Evolutionary conservation across 2,797 vertebrate genomes (phyloP).

Genomic region (Cheracebus regulus): DNA sequence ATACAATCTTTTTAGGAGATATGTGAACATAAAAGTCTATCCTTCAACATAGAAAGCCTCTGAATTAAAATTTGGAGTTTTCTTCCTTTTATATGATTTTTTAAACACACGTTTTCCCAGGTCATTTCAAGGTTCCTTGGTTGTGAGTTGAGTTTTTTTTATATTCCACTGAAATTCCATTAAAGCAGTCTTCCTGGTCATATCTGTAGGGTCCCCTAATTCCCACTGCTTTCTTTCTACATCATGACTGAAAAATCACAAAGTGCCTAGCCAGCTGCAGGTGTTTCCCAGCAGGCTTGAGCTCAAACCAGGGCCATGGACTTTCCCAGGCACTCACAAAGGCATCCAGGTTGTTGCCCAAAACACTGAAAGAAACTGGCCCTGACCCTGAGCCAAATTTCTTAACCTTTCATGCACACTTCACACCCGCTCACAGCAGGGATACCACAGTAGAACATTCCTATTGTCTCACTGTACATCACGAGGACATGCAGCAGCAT

Average conservation of each 20-base stretch:
- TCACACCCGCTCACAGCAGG: background rate
- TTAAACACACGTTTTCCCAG: background rate
- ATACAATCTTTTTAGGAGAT: background rate
- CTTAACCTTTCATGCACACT: background rate
- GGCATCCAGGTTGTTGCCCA: too few relatives aligned
- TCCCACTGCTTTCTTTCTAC: background rate
- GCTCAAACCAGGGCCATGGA: background rate
- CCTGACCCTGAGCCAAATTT: background rate
- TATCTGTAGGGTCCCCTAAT: background rate
- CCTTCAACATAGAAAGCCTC: background rate
- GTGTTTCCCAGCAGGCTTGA: background rate
- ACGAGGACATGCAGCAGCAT: background rate
- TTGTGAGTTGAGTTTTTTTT: constrained; percentile 10
- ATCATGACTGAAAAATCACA: background rate
- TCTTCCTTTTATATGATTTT: background rate
- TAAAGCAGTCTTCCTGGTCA: background rate
- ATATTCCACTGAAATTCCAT: background rate
- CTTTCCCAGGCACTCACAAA: background rate
- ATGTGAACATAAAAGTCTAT: background rate
- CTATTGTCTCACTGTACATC: background rate
- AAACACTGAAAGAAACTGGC: background rate
- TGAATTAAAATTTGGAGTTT: background rate
- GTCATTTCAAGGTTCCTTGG: background rate
- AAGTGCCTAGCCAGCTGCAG: background rate
- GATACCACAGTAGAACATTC: background rate